Evolutionary conservation across 2,888 invertebrate species (phyloP).

Genomic region (Hirtodrosophila histrioides): DNA sequence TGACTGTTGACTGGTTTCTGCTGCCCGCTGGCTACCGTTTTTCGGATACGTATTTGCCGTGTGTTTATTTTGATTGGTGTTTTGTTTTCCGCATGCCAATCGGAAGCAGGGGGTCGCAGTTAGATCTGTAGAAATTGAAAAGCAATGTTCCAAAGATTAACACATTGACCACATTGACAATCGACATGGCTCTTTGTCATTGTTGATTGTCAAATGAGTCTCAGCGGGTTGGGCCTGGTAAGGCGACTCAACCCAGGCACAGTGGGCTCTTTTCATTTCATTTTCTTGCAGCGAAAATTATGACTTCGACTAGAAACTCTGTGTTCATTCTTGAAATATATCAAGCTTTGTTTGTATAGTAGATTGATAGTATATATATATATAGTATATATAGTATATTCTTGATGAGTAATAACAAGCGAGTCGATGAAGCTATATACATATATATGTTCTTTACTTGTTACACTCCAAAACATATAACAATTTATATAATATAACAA

Average conservation of each 20-base stretch:
- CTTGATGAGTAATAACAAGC: no score
- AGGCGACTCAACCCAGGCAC: conserved; percentile 61
- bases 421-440: no score
- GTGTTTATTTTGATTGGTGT: conserved; percentile 24
- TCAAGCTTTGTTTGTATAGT: no score
- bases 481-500: no score
- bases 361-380: no score
- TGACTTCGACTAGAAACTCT: no score
- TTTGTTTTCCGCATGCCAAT: conserved; percentile 68
- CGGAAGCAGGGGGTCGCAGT: conserved; percentile 3
- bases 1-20: conserved; percentile 12
- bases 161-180: conserved; percentile 42
- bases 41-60: background rate
- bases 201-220: conserved; percentile 28
- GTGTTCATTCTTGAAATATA: no score
- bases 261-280: no score
- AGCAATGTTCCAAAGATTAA: conserved; percentile 61
- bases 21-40: conserved; percentile 44
- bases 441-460: no score
- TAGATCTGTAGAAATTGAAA: conserved; percentile 52
- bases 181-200: conserved; percentile 31
- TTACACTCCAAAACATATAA: no score
- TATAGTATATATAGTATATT: no score
- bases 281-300: no score
- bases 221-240: conserved; percentile 52